A percentile compares a stretch with the other conserved stretches of the same genome.
These are phyloP conservation scores for Tenthredo mesomela DNA, from an alignment of 2,888 invertebrate species.

Conservation along the genomic window DNA sequence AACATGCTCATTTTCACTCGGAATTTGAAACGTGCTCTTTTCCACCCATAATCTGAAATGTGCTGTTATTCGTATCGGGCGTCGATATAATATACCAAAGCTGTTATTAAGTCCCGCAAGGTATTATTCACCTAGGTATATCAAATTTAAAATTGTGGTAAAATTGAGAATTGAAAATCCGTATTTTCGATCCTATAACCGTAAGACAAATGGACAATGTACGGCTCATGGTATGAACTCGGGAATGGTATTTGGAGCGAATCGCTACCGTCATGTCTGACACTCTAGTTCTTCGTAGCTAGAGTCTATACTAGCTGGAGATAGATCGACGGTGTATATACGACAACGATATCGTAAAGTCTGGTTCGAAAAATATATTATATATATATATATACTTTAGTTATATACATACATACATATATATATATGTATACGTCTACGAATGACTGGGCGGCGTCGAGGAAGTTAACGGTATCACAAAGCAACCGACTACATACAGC, in stretches of 20 bases:
- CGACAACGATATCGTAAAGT: background rate
- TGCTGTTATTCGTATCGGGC: too few relatives aligned
- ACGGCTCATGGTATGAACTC: background rate
- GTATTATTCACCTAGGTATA: background rate
- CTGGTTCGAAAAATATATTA: slow-evolving; percentile 10
- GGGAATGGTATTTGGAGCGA: slow-evolving; percentile 48
- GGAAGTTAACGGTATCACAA: slow-evolving; percentile 50
- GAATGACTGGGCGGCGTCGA: slow-evolving; percentile 50
- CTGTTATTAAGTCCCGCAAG: background rate
- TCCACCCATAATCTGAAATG: too few relatives aligned
- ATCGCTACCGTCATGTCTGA: slow-evolving; percentile 26
- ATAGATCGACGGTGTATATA: background rate
- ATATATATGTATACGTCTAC: background rate
- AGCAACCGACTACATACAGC: background rate
- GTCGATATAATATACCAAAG: background rate
- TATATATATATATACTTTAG: background rate
- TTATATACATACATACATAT: background rate
- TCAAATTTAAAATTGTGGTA: background rate
- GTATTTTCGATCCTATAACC: background rate
- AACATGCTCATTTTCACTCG: too few relatives aligned
- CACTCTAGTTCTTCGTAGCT: slow-evolving; percentile 27
- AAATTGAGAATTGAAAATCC: background rate
- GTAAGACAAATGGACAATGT: background rate
- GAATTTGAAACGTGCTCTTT: too few relatives aligned
- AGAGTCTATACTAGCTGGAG: background rate